Conservation (phyloP, 1,140 invertebrate species). For the Zaprionus ghesquierei region DNA sequence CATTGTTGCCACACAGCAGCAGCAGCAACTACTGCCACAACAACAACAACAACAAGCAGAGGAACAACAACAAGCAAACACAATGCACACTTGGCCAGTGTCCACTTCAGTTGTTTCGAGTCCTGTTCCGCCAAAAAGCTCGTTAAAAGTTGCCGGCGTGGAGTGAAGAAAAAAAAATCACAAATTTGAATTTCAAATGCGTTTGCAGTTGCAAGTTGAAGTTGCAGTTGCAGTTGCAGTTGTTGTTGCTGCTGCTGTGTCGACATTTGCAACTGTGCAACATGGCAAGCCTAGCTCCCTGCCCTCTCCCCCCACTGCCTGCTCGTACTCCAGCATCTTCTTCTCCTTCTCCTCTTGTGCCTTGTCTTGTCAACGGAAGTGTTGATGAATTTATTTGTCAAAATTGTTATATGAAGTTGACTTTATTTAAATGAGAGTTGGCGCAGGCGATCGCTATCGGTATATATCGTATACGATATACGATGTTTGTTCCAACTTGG, state of each 20-base stretch:
- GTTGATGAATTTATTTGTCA: constrained; percentile 81
- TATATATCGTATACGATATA: neutral
- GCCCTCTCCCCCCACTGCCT: neutral
- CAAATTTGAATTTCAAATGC: constrained; percentile 76
- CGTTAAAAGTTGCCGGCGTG: constrained; percentile 56
- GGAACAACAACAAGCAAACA: neutral
- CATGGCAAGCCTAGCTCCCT: constrained; percentile 4
- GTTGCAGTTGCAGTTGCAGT: constrained; percentile 32
- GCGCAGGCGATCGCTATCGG: too few relatives aligned
- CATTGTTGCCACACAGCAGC: constrained; percentile 15
- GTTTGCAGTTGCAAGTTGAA: constrained; percentile 36
- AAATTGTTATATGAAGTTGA: constrained; percentile 67
- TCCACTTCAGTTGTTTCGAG: neutral
- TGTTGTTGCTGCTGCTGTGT: constrained; percentile 38
- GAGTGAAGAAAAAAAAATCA: constrained; percentile 12
- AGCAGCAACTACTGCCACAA: constrained; percentile 13
- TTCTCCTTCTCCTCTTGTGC: neutral
- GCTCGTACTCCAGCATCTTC: too few relatives aligned
- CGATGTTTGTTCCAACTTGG: neutral
- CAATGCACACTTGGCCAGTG: neutral
- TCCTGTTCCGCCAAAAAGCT: constrained; percentile 54
- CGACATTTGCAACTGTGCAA: constrained; percentile 46
- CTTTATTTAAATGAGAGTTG: constrained; percentile 44
- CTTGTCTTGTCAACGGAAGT: constrained; percentile 68
- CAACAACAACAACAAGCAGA: constrained; percentile 8